Evolutionary conservation across 2,888 invertebrate genomes (phyloP), one percentile per base, ranked within the genome.

Genomic region (Ochlodes sylvanus): DNA sequence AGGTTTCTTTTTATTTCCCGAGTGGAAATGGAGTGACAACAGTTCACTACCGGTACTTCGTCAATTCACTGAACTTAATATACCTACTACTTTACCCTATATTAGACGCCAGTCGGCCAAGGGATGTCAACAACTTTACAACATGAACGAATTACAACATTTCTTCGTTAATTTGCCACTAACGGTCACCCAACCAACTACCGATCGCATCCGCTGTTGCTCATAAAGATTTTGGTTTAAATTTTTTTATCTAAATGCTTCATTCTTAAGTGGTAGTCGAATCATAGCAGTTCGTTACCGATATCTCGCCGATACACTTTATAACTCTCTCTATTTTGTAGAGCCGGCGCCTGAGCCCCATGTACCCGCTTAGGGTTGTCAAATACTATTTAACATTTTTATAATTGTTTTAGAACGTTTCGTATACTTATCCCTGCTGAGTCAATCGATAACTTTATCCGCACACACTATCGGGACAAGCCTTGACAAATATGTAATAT

Each of bases 271-370:
- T 54, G 32, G 54, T n/a, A 54, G 21, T 17, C 38, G 57, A 32
- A 17, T 57, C 32, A 57, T 47, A 32, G 50, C 63, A 54, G 54
- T 54, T 65, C 63, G 54, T 65, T 65, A 66, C 50, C 34, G 62
- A 57, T 63, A 62, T 66, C 52, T 61, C 47, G 38, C 47, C 34
- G 41, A 65, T 60, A 66, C 56, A 57, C 52, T 52, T 7, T 50
- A 38, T 21, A 52, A 50, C 57, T 58, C 52, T 66, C 57, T 58
- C 52, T 65, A 60, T 66, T 66, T 66, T 27, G 38, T 52, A n/a
- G 56, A 56, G n/a, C 38, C 38, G 50, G 50, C 50, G 27, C 17
- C 38, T 38, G 38, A 7, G 6, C 57, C 9, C 19, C 10, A 19
- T 19, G 12, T 19, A 4, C 9, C 50, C 19, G 0, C 12, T n/a